Conservation (phyloP, 2,113 vertebrate species). For the Beaufortia kweichowensis region DNA sequence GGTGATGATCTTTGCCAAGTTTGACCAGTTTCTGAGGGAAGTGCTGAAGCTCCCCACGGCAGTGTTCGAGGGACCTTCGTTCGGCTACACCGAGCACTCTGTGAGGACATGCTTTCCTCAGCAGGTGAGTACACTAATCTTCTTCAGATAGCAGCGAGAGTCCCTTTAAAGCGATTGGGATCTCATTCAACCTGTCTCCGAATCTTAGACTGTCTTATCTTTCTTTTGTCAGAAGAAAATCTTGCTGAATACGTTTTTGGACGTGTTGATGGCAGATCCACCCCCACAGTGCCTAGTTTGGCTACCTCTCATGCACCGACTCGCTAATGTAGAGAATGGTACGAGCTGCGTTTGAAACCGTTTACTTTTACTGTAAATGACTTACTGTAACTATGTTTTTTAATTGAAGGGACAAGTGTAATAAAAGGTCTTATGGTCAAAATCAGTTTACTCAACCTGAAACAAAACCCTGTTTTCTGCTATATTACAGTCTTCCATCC, state of each 20-base stretch:
- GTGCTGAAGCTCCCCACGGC: constrained; percentile 93
- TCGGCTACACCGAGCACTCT: constrained; percentile 94
- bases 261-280: constrained; percentile 93
- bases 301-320: constrained; percentile 96
- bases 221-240: constrained; percentile 86
- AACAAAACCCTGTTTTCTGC: neutral
- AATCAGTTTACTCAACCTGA: too few relatives aligned
- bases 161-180: constrained; percentile 1
- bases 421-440: too few relatives aligned
- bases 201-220: constrained; percentile 33
- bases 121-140: constrained; percentile 75
- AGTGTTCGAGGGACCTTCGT: constrained; percentile 95
- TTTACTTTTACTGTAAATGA: too few relatives aligned
- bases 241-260: constrained; percentile 91
- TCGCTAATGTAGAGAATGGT: constrained; percentile 98
- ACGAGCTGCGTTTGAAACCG: constrained; percentile 32
- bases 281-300: constrained; percentile 99
- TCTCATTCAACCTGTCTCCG: neutral
- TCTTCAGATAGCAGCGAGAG: constrained; percentile 16
- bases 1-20: constrained; percentile 87
- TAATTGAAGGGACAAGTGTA: too few relatives aligned
- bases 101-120: constrained; percentile 90
- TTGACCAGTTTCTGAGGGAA: constrained; percentile 92
- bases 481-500: constrained; percentile 89
- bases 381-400: too few relatives aligned